Evolutionary conservation across 2,888 invertebrate genomes (phyloP), one percentile per base, ranked within the genome.

Genomic region (Hyles lineata): DNA sequence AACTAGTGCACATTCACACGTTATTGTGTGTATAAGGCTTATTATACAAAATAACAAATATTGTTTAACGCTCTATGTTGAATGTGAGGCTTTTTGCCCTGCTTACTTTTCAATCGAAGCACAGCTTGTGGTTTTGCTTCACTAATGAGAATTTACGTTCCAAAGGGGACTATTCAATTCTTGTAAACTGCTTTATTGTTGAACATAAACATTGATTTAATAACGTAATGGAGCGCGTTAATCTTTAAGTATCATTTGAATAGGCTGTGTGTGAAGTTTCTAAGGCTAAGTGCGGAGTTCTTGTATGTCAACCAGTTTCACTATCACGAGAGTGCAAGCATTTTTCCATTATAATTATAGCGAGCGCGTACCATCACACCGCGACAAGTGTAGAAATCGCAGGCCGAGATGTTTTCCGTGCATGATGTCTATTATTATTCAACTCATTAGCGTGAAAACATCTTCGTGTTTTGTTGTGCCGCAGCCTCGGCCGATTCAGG

Each of bases 1-100:
- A 94, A 92, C 85, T 85, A 77, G 86, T 84, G 85, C 87, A 79
- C 85, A 89, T 92, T 94, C 94, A 90, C 94, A 94, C 93, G 93
- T 87, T 88, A 86, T 87, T 71, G 71, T 71, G 50, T 71, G 62
- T 52, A 32, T 52, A 62, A 71, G 71, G n/a, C 60, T 62, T 71
- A 52, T 52, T 59, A 59, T 67, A 72, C 61, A 63, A 62, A 63
- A 72, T 63, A 72, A 63, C 32, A 63, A 72, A 63, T 67, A 58
- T 72, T 58, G 67, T 67, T 58, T 32, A 32, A 63, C 29, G 35
- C 58, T 67, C 74, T 73, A 32, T 35, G 35, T 58, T 43, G 21
- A 23, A 76, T 75, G 84, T 21, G 29, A 55, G 19, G 15, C 32
- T 63, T 72, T 67, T 72, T 72, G 25, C 25, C 32, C 19, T 67